These are phyloP conservation scores for Aptenodytes patagonicus DNA, from an alignment of 2,113 vertebrate genomes.

Conservation along the genomic window DNA sequence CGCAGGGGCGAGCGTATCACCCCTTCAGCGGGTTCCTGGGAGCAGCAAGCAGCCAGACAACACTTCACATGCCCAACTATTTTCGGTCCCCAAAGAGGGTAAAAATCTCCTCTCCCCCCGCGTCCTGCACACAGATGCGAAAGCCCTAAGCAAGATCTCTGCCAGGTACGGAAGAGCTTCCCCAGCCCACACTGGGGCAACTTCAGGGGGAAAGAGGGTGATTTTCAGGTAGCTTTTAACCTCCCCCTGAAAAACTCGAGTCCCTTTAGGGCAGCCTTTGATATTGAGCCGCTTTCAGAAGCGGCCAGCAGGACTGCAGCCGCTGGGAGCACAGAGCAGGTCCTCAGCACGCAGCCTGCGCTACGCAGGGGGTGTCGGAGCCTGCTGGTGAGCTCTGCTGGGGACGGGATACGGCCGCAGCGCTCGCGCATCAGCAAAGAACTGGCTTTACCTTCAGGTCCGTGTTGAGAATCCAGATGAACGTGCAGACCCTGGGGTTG, in stretches of 20 bases:
- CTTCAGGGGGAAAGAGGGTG: no score
- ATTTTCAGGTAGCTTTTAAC: background rate
- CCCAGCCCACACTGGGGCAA: background rate
- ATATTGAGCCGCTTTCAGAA: fast-evolving
- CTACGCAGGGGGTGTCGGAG: fast-evolving
- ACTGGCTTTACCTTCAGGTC: constrained; percentile 86
- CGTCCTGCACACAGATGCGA: background rate
- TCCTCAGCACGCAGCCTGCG: background rate
- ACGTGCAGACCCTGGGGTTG: constrained; percentile 90
- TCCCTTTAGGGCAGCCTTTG: background rate
- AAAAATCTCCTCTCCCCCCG: background rate
- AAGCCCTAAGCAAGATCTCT: background rate
- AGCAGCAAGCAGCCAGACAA: background rate
- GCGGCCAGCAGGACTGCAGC: background rate
- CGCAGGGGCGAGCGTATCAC: fast-evolving
- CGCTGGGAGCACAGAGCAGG: background rate
- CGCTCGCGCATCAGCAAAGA: background rate
- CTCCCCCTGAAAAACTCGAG: background rate
- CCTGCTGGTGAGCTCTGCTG: background rate
- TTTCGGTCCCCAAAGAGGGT: background rate
- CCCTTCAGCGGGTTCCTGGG: fast-evolving
- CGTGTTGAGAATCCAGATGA: constrained; percentile 96
- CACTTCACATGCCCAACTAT: fast-evolving
- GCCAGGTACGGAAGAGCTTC: background rate
- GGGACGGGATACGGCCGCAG: background rate